Evolutionary conservation across 2,888 invertebrate species (phyloP), one percentile per base, ranked within the genome.

Genomic region (Caradrina clavipalpis): DNA sequence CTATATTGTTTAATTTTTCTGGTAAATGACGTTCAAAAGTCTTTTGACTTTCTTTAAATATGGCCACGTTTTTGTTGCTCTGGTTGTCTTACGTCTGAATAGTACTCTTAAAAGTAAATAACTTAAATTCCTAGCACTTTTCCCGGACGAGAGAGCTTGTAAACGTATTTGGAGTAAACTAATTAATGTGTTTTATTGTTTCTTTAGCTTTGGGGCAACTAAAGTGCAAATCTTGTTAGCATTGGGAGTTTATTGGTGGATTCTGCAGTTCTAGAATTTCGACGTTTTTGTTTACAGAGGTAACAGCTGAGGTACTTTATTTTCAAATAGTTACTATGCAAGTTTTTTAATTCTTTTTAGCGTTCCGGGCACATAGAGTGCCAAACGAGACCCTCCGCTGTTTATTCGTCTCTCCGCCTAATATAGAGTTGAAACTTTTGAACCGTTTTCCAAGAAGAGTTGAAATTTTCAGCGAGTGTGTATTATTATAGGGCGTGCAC

Each of bases 171-270:
- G 59, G 8, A 60, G 56, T 78, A 60, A 75, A 78, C 64, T 73
- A 64, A 72, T 78, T 75, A 78, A 21, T 50, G 42, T 64, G 56
- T 73, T 73, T 73, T 70, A 75, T 64, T 75, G 64, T 75, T 75
- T 75, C 49, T 49, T 72, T 56, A 60, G 63, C 63, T 64, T 64
- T 42, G 10, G 4, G 2, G 21, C 26, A 21, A 49, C 22, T 45
- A 13, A 3, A 77, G 51, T 60, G 58, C n/a, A 60, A 71, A 71
- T 72, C 21, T 19, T 53, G n/a, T 78, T 75, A 75, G 49, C 57
- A 50, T 55, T 69, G 35, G 15, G 4, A 53, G 1, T 59, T 51
- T 78, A 49, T 57, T 50, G 31, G 21, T 21, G 5, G 22, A 49
- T 35, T 68, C 31, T 31, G 17, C 45, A 45, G n/a, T 54, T 22